Base-by-base conservation (phyloP, 2,888 invertebrate genomes). In the Eubasilissa splendida region DNA sequence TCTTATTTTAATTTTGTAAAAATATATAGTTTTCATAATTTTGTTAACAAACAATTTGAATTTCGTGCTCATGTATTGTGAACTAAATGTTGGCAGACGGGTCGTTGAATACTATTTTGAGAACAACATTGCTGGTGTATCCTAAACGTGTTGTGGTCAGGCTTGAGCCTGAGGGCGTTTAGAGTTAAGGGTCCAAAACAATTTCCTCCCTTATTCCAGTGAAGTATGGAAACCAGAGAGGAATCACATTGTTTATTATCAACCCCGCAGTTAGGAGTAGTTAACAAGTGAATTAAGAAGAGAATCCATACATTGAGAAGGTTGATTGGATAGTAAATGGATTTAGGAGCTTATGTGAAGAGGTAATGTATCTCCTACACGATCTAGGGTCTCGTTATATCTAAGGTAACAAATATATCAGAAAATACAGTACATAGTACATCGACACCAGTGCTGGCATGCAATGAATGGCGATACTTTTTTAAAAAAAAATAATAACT, bases 71-170 rank as follows among this genome's bases (percentile, higher is more conserved):
- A 0, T 22, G 22, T 22, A 7, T 42, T 42, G 3, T 7, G 42
- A 7, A 42, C 42, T 7, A 5, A 42, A 42, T 42, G 42, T 42
- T 42, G 42, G 42, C 4, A 7, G 7, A 42, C 42, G 42, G 42
- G 42, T 2, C 2, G 42, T 7, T 42, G 42, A 42, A 42, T 42
- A 42, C 42, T 42, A 7, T 42, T 42, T 42, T 42, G 42, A 42
- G 42, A 42, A 42, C 42, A 42, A 42, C 42, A 42, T 7, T 42
- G 7, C 42, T 2, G 42, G 68, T 66, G 56, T 68, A 42, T 68
- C 58, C 52, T 71, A 33, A 79, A 74, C 73, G 63, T 76, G 80
- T 70, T 80, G 80, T 71, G 80, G 80, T 80, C 76, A 70, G 76
- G 54, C 42, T 22, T 11, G 50, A 22, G 42, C 59, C 75, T 31